These are phyloP conservation scores for Antechinus stuartii DNA, from an alignment of 2,113 vertebrate genomes.

Conservation along the genomic window DNA sequence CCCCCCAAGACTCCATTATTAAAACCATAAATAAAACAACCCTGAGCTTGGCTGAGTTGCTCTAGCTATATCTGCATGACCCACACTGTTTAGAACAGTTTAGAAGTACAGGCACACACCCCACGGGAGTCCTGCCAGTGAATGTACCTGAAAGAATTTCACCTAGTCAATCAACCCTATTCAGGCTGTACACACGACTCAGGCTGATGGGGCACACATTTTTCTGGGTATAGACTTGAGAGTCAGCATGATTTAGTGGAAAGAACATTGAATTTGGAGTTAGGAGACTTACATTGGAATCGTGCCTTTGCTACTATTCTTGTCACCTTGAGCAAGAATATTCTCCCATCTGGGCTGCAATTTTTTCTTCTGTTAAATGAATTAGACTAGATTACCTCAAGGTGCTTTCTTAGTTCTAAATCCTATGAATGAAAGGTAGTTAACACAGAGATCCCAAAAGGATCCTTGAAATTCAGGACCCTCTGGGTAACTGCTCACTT, in stretches of 20 bases:
- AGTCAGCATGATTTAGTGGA: not conserved
- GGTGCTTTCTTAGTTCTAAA: not conserved
- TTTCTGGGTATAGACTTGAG: not conserved
- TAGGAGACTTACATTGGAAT: not conserved
- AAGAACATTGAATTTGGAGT: not conserved
- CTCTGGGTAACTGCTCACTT: not conserved
- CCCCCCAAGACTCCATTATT: conserved; percentile 63
- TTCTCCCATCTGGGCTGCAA: not conserved
- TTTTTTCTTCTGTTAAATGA: not conserved
- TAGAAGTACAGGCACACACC: not conserved
- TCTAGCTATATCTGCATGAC: not conserved
- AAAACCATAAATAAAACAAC: conserved; percentile 71
- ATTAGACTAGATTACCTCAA: not conserved
- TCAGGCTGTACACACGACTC: not conserved
- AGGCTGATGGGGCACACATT: not conserved
- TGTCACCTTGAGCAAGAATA: not conserved
- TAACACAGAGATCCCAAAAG: not conserved
- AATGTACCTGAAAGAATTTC: not conserved
- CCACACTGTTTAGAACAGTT: conserved; percentile 22
- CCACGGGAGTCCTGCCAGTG: not conserved
- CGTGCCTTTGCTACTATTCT: not conserved
- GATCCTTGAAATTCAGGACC: conserved; percentile 21
- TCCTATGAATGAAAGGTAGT: not conserved
- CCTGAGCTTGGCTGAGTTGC: not conserved
- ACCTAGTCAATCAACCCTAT: not conserved